A percentile compares a stretch with the other conserved stretches of the same genome.
Evolutionary conservation across 2,797 vertebrate genomes (phyloP).

Genomic region (Pipistrellus pipistrellus): DNA sequence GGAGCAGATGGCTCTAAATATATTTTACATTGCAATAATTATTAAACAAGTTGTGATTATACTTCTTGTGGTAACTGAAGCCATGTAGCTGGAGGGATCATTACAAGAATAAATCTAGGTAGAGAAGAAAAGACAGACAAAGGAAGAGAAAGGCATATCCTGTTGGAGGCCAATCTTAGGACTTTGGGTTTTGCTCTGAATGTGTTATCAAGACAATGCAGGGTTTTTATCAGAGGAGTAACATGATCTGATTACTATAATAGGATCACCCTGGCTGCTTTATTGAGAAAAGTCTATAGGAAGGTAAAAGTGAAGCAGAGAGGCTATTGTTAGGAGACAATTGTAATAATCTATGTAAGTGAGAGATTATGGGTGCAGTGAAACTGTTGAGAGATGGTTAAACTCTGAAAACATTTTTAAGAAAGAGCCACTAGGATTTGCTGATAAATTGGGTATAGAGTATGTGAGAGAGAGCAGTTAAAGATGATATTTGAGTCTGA

Average conservation of each 20-base stretch:
- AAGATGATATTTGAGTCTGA: neutral
- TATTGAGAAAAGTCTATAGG: neutral
- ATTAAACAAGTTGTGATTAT: conserved; percentile 39
- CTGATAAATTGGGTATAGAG: neutral
- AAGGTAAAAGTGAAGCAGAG: neutral
- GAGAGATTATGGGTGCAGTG: neutral
- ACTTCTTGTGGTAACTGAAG: neutral
- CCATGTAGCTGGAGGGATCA: neutral
- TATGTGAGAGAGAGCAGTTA: neutral
- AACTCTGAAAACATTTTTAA: neutral
- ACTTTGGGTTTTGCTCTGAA: neutral
- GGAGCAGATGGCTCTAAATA: conserved; percentile 60
- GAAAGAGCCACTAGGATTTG: neutral
- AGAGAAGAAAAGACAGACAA: neutral
- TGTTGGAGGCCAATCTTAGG: neutral
- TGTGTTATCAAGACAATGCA: neutral
- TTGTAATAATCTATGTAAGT: neutral
- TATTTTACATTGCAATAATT: conserved; percentile 62
- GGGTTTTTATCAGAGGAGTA: neutral
- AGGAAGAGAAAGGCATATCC: neutral
- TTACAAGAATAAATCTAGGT: neutral
- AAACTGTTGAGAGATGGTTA: neutral
- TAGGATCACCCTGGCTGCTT: neutral
- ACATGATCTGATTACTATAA: neutral
- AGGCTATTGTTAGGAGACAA: neutral